Conservation (phyloP, 2,888 invertebrate genomes). For the Troglohyphantes excavatus region DNA sequence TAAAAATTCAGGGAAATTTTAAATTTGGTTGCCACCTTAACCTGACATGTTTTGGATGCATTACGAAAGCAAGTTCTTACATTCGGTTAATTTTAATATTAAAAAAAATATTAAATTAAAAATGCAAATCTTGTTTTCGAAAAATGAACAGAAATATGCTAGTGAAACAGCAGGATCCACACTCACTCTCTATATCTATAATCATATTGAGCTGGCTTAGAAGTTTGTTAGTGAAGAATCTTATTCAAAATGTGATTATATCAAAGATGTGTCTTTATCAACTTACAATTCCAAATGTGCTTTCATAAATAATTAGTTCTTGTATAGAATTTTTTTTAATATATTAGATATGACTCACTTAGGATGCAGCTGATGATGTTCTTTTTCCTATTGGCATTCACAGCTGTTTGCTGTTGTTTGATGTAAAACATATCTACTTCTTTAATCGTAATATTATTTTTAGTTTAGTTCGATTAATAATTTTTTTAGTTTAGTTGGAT, state of each 20-base stretch:
- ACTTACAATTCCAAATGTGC: constrained; percentile 7
- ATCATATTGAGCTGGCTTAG: not conserved
- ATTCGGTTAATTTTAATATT: too few species aligned
- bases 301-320: constrained; percentile 27
- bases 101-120: too few species aligned
- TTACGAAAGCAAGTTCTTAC: too few species aligned
- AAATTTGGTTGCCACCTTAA: too few species aligned
- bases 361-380: not conserved
- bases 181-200: too few species aligned
- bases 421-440: not conserved
- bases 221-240: not conserved
- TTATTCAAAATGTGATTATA: not conserved
- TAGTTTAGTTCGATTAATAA: too few species aligned
- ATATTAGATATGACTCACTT: not conserved
- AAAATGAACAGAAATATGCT: too few species aligned
- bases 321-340: not conserved
- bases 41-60: too few species aligned
- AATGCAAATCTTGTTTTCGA: too few species aligned
- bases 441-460: not conserved
- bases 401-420: not conserved
- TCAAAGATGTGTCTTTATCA: not conserved
- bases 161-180: too few species aligned
- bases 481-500: too few species aligned
- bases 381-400: not conserved
- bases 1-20: too few species aligned